Percentiles rank a stretch among this genome's conserved stretches.
Evolutionary conservation across 2,113 vertebrate species (phyloP).

Genomic region (Calidris pugnax): DNA sequence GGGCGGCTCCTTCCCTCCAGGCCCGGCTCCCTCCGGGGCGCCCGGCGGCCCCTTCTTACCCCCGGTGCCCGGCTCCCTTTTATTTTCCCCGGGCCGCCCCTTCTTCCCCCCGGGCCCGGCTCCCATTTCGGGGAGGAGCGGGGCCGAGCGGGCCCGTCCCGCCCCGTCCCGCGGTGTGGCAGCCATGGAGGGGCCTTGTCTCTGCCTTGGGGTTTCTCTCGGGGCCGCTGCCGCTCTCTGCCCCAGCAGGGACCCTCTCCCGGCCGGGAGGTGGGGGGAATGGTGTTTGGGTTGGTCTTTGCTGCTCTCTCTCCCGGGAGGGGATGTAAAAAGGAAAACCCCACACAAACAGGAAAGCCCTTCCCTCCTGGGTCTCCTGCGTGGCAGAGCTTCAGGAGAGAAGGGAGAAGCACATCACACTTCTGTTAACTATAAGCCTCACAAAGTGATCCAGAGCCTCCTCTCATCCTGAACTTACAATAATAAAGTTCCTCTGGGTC

Average conservation of each 20-base stretch:
- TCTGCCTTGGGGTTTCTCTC: not conserved
- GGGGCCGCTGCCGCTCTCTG: not conserved
- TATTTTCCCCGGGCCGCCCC: too few species aligned
- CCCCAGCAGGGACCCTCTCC: rapidly evolving
- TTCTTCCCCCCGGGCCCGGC: too few species aligned
- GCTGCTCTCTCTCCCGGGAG: not conserved
- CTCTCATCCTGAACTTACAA: rapidly evolving
- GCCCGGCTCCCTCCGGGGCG: not conserved
- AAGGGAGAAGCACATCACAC: rapidly evolving
- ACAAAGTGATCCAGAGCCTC: rapidly evolving
- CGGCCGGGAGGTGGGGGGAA: too few species aligned
- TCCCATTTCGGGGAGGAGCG: too few species aligned
- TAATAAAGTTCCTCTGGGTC: not conserved
- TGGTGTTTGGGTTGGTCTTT: rapidly evolving
- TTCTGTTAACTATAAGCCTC: not conserved
- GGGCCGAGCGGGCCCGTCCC: not conserved
- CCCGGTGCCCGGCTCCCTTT: too few species aligned
- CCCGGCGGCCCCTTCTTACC: too few species aligned
- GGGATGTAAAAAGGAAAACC: not conserved
- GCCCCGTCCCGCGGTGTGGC: not conserved
- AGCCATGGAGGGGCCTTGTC: not conserved
- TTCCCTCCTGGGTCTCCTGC: not conserved
- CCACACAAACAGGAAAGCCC: rapidly evolving
- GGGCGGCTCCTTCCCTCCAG: too few species aligned
- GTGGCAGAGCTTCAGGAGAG: not conserved